These are phyloP conservation scores for Ophion slaviceki DNA, from an alignment of 2,888 invertebrate genomes.

Conservation along the genomic window DNA sequence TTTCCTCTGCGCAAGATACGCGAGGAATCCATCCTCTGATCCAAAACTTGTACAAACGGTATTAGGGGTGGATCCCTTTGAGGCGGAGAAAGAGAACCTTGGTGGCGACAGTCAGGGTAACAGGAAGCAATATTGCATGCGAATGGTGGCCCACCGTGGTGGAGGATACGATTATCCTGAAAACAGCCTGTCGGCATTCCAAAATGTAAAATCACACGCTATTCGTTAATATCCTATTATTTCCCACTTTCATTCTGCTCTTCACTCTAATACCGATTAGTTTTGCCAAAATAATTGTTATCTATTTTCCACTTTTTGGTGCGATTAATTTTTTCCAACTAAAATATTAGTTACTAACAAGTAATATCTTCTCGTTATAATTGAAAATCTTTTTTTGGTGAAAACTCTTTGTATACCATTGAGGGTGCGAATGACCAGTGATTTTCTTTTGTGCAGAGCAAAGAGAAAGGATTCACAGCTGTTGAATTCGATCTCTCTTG, in stretches of 20 bases:
- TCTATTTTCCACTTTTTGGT: not conserved
- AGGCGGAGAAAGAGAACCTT: slow-evolving; percentile 68
- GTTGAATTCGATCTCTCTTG: slow-evolving; percentile 92
- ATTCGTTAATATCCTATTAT: slow-evolving; percentile 44
- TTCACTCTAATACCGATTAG: not conserved
- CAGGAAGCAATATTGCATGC: slow-evolving; percentile 82
- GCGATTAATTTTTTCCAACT: not conserved
- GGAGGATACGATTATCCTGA: slow-evolving; percentile 92
- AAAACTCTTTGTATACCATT: too few species aligned
- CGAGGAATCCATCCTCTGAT: slow-evolving; percentile 76
- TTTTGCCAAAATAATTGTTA: slow-evolving; percentile 4
- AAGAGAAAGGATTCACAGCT: slow-evolving; percentile 88
- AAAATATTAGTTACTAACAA: slow-evolving; percentile 36
- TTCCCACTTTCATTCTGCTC: slow-evolving; percentile 20
- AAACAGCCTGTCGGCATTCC: slow-evolving; percentile 88
- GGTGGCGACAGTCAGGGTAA: slow-evolving; percentile 70
- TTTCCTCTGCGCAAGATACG: slow-evolving; percentile 71
- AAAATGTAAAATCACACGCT: slow-evolving; percentile 66
- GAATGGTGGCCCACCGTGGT: slow-evolving; percentile 90
- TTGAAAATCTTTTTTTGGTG: too few species aligned
- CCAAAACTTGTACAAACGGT: slow-evolving; percentile 74
- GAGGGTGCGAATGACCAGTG: not conserved
- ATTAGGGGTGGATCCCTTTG: slow-evolving; percentile 78
- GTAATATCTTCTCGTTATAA: not conserved
- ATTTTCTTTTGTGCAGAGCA: slow-evolving; percentile 85